These are phyloP conservation scores for Diplodus puntazzo DNA, from an alignment of 2,797 vertebrate genomes.

Conservation along the genomic window DNA sequence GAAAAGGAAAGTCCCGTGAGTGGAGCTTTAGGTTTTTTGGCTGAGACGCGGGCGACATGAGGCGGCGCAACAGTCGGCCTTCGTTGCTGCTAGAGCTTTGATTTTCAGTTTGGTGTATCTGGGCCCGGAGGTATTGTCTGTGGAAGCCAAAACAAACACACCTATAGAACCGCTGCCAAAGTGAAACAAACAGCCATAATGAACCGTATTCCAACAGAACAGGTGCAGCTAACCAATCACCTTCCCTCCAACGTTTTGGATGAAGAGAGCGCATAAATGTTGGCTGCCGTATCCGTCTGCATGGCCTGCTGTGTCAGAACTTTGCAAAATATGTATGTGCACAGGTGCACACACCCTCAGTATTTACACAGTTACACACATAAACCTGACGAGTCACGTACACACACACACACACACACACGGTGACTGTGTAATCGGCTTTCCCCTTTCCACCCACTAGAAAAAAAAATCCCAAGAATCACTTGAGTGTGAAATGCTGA, in stretches of 20 bases:
- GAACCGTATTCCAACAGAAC: constrained; percentile 18
- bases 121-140: not conserved
- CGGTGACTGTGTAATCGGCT: constrained; percentile 65
- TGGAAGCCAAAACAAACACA: constrained; percentile 17
- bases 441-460: constrained; percentile 51
- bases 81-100: too few species aligned
- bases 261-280: not conserved
- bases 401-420: constrained; percentile 9
- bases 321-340: constrained; percentile 33
- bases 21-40: too few species aligned
- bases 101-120: too few species aligned
- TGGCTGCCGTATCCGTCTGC: constrained; percentile 5
- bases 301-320: constrained; percentile 26
- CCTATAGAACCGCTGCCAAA: not conserved
- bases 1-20: too few species aligned
- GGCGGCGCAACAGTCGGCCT: too few species aligned
- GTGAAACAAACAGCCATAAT: constrained; percentile 23
- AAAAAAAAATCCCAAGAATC: constrained; percentile 57
- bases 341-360: constrained; percentile 29
- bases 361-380: constrained; percentile 3
- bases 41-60: too few species aligned
- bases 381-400: constrained; percentile 14
- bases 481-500: constrained; percentile 74
- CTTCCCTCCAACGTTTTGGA: constrained; percentile 4
- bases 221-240: constrained; percentile 33